Conservation (phyloP, 2,797 vertebrate genomes). For the Leuciscus waleckii region DNA sequence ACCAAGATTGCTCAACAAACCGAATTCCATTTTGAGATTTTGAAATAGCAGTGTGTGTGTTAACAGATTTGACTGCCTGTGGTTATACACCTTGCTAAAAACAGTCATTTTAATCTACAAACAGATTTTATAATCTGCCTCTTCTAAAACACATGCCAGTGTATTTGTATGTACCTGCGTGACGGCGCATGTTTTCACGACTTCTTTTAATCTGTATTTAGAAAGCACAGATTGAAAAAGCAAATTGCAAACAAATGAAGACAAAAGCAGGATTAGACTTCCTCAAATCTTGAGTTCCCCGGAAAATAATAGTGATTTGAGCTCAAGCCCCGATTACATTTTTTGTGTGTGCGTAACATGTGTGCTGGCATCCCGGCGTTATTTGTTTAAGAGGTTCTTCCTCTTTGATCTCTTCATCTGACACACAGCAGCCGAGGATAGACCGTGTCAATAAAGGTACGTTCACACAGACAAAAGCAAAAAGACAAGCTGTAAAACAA, state of each 20-base stretch:
- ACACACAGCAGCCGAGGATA: neutral
- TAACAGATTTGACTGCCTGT: neutral
- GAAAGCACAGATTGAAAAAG: constrained; percentile 43
- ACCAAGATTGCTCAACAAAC: constrained; percentile 27
- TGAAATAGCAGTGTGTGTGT: neutral
- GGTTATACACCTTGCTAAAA: neutral
- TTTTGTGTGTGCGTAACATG: constrained; percentile 39
- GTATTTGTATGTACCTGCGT: constrained; percentile 25
- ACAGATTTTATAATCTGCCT: constrained; percentile 23
- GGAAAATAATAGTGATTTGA: constrained; percentile 48
- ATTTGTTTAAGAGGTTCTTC: constrained; percentile 37
- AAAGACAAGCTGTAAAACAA: constrained; percentile 29
- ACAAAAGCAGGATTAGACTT: constrained; percentile 55
- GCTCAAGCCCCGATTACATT: constrained; percentile 47
- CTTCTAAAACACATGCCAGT: constrained; percentile 11
- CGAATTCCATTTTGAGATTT: neutral
- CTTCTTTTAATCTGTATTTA: constrained; percentile 45
- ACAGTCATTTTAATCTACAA: neutral
- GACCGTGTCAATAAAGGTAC: constrained; percentile 53
- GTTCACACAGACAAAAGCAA: constrained; percentile 28
- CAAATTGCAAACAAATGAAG: constrained; percentile 33
- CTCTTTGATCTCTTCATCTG: constrained; percentile 45
- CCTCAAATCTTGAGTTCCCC: constrained; percentile 36
- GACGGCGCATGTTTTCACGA: constrained; percentile 12
- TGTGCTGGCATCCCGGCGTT: constrained; percentile 24